A percentile compares a stretch with the other conserved stretches of the same genome.
These are phyloP conservation scores for Aphelenchoides fujianensis DNA, from an alignment of 1,140 invertebrate species.

Conservation along the genomic window DNA sequence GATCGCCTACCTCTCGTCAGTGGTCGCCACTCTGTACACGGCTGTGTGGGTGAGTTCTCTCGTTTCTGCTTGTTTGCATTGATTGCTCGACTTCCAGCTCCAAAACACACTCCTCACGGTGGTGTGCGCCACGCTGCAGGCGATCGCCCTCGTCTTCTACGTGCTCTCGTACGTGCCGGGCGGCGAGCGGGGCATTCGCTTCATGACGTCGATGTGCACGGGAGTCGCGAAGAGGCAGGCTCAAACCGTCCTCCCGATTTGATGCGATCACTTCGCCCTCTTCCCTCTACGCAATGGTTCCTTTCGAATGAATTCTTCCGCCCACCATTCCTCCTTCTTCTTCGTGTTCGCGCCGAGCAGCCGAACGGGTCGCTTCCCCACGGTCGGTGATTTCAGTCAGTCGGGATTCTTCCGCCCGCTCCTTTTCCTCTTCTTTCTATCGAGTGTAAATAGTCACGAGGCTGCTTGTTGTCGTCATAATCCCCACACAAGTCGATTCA, in stretches of 20 bases:
- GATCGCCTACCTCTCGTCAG: conserved; percentile 74
- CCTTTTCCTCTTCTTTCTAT: too few species aligned
- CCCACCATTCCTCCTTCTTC: not conserved
- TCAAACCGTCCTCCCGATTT: conserved; percentile 3
- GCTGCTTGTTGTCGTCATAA: too few species aligned
- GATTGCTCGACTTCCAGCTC: too few species aligned
- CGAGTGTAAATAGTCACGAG: too few species aligned
- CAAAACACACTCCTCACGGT: conserved; percentile 36
- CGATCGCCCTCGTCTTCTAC: conserved; percentile 20
- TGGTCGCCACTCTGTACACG: conserved; percentile 84
- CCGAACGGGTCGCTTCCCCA: too few species aligned
- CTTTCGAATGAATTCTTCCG: not conserved
- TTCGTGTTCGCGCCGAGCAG: too few species aligned
- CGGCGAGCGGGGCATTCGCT: conserved; percentile 80
- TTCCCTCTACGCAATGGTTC: not conserved
- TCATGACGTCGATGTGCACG: conserved; percentile 82
- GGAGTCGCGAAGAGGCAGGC: conserved; percentile 62
- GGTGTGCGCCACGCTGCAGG: conserved; percentile 23
- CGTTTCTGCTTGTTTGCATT: too few species aligned
- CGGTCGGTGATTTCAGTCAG: too few species aligned
- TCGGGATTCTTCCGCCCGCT: too few species aligned
- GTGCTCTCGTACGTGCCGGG: conserved; percentile 79
- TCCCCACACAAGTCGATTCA: too few species aligned
- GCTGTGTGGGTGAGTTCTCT: conserved; percentile 72
- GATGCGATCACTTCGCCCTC: not conserved